Evolutionary conservation across 2,888 invertebrate species (phyloP).

Genomic region (Acrocyrtus sp.): DNA sequence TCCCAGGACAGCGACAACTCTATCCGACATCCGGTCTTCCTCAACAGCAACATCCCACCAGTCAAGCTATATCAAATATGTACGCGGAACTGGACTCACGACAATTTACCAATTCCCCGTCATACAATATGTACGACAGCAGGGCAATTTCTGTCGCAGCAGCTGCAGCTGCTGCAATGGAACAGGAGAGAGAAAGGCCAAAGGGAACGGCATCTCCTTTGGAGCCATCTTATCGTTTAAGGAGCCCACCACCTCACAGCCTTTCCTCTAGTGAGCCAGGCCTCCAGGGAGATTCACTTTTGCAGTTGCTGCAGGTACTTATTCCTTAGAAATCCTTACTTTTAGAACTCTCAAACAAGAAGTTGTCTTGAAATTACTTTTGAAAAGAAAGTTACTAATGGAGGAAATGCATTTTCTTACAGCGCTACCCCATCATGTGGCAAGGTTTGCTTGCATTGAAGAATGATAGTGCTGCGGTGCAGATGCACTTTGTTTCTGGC

Average conservation of each 20-base stretch:
- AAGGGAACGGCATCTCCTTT: constrained; percentile 41
- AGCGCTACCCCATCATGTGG: constrained; percentile 98
- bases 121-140: constrained; percentile 29
- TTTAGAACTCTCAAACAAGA: too few species aligned
- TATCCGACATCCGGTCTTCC: constrained; percentile 62
- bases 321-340: too few species aligned
- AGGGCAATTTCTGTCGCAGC: constrained; percentile 42
- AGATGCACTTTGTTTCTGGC: constrained; percentile 98
- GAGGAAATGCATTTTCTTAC: constrained; percentile 65
- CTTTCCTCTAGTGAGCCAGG: constrained; percentile 15
- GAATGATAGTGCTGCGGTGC: constrained; percentile 96
- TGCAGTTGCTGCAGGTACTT: constrained; percentile 81
- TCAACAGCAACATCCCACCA: constrained; percentile 51
- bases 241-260: constrained; percentile 72
- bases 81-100: constrained; percentile 56
- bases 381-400: not conserved
- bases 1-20: constrained; percentile 64
- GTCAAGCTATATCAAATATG: constrained; percentile 60
- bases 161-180: constrained; percentile 45
- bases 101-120: constrained; percentile 42
- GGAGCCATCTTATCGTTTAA: constrained; percentile 23
- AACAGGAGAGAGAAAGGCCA: constrained; percentile 51
- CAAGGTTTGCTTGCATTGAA: constrained; percentile 94
- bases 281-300: constrained; percentile 83
- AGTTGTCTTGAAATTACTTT: constrained; percentile 33